Evolutionary conservation across 2,113 vertebrate species (phyloP).

Genomic region (Calcarius ornatus): DNA sequence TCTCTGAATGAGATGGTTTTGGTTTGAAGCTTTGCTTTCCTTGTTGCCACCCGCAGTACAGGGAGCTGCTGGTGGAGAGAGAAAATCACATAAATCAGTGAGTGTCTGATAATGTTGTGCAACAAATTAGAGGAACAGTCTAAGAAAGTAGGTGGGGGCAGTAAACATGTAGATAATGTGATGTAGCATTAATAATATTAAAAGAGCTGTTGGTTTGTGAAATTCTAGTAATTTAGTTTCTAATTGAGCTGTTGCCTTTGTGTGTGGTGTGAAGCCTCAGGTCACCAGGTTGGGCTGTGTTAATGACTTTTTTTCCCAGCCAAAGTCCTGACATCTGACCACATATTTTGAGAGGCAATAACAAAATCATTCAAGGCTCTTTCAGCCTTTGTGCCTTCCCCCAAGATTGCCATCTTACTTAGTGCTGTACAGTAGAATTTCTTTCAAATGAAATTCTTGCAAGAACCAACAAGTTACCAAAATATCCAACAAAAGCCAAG

Average conservation of each 20-base stretch:
- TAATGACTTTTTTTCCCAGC: background rate
- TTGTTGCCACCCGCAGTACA: background rate
- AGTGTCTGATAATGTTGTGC: background rate
- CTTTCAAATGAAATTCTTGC: background rate
- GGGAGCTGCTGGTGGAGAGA: background rate
- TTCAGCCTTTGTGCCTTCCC: background rate
- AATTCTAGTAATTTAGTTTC: background rate
- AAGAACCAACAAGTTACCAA: background rate
- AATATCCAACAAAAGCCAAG: background rate
- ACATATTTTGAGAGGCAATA: background rate
- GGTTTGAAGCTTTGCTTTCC: background rate
- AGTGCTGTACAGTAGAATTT: background rate
- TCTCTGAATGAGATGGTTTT: background rate
- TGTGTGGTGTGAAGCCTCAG: background rate
- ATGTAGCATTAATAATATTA: background rate
- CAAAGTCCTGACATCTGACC: background rate
- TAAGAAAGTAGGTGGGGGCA: background rate
- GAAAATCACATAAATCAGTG: background rate
- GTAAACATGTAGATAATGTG: background rate
- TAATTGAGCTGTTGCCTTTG: background rate
- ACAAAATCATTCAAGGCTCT: background rate
- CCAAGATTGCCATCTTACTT: background rate
- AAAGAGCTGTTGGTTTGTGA: background rate
- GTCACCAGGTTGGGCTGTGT: background rate
- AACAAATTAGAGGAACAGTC: background rate